Conservation (phyloP, 2,113 vertebrate species). For the Phrynosoma platyrhinos region DNA sequence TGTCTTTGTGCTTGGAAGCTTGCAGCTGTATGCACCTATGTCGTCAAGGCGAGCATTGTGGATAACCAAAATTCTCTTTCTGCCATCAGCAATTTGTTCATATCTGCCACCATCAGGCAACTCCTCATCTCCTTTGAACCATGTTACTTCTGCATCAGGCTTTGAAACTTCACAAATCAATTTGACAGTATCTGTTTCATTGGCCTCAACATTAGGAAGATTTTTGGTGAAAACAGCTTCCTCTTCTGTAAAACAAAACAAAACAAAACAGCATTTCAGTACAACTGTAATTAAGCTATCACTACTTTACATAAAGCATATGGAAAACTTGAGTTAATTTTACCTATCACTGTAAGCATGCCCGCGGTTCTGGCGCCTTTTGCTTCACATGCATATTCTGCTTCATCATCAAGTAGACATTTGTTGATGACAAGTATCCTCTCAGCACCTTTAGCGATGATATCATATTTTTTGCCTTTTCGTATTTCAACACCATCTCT, state of each 20-base stretch:
- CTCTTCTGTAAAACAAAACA: slow-evolving; percentile 85
- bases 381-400: slow-evolving; percentile 97
- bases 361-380: slow-evolving; percentile 90
- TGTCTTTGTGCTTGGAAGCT: slow-evolving; percentile 84
- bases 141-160: slow-evolving; percentile 87
- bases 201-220: slow-evolving; percentile 91
- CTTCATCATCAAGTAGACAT: slow-evolving; percentile 93
- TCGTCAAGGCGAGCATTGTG: slow-evolving; percentile 89
- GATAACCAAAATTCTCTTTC: slow-evolving; percentile 91
- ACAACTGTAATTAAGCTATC: neutral
- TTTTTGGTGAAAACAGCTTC: slow-evolving; percentile 96
- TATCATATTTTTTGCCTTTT: slow-evolving; percentile 98
- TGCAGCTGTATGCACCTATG: slow-evolving; percentile 88
- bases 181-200: slow-evolving; percentile 93
- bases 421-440: slow-evolving; percentile 91
- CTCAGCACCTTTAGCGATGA: slow-evolving; percentile 89
- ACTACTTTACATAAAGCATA: slow-evolving; percentile 9
- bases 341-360: slow-evolving; percentile 94
- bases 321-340: slow-evolving; percentile 51
- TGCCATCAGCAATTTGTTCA: slow-evolving; percentile 89
- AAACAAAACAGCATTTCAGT: slow-evolving; percentile 29
- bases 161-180: slow-evolving; percentile 96
- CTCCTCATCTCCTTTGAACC: slow-evolving; percentile 93
- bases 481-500: slow-evolving; percentile 94
- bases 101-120: slow-evolving; percentile 93